Evolutionary conservation across 1,140 invertebrate species (phyloP).

Genomic region (Zaprionus africanus): DNA sequence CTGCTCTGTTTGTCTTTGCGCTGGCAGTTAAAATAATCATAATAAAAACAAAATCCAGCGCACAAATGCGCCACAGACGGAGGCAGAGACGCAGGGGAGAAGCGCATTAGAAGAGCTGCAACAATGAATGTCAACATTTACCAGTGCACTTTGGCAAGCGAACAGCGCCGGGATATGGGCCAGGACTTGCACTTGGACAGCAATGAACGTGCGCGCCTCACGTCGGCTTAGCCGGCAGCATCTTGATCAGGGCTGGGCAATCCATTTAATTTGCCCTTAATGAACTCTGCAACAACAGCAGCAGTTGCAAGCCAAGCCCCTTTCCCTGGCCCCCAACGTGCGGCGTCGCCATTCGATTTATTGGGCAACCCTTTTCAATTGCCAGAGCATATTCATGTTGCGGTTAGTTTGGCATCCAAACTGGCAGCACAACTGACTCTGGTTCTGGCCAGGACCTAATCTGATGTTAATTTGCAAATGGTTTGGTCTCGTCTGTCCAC

Average conservation of each 20-base stretch:
- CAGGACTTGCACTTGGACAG: conserved; percentile 20
- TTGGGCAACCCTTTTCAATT: conserved; percentile 35
- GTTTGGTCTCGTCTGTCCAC: conserved; percentile 1
- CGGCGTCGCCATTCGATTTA: conserved; percentile 36
- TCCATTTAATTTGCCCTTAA: conserved; percentile 77
- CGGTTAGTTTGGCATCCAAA: conserved; percentile 40
- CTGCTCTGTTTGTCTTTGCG: conserved; percentile 66
- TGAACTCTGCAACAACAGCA: conserved; percentile 45
- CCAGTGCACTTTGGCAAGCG: conserved; percentile 63
- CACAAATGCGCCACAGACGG: conserved; percentile 50
- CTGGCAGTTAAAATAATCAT: conserved; percentile 80
- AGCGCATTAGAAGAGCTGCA: conserved; percentile 51
- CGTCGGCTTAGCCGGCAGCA: conserved; percentile 62
- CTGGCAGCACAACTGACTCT: conserved; percentile 5
- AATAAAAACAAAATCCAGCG: conserved; percentile 77
- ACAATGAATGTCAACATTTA: conserved; percentile 78
- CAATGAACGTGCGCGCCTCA: conserved; percentile 27
- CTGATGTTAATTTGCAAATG: conserved; percentile 45
- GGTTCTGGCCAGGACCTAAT: conserved; percentile 20
- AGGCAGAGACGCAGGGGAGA: conserved; percentile 12
- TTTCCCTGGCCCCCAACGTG: not conserved
- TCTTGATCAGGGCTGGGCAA: conserved; percentile 71
- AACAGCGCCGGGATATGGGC: conserved; percentile 13
- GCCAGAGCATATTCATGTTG: conserved; percentile 46
- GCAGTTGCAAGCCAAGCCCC: conserved; percentile 9